Base-by-base conservation (phyloP, 2,113 vertebrate genomes). In the Prionailurus viverrinus region DNA sequence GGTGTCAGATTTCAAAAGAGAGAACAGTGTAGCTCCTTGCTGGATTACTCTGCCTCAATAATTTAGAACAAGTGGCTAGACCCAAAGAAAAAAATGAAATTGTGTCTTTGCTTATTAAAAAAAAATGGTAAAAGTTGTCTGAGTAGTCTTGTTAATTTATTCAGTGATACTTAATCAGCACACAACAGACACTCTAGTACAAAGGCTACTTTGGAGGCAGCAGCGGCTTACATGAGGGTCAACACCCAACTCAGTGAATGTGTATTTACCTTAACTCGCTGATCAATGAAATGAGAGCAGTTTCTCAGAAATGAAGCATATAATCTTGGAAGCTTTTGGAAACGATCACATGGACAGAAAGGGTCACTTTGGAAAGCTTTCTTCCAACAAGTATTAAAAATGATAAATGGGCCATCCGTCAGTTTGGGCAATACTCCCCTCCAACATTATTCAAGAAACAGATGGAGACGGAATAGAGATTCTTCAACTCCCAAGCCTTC, bases 291-390 rank as follows among this genome's bases (percentile, higher is more conserved):
- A 87, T 31, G 25, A 1, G 45, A 97, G 79, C 87, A 74, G 36
- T 90, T 97, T 96, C 33, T 0, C 95, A 98, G 68, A 97, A 90
- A 97, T 0, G 76, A 83, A 91, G 88, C 86, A 79, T 48, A 41
- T n/a, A 51, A 58, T 80, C 31, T 45, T 93, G 93, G 97, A 97
- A 97, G 95, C 84, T 78, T 74, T 39, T 85, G 86, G 61, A 97
- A 98, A 97, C 68, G 93, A 96, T 97, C 97, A 96, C 90, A 93
- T 6, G 82, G 94, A 96, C 58, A 89, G 94, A 97, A 98, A 79
- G 74, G 55, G 84, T 39, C 92, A 86, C 80, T 96, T 5, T 3
- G 84, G 88, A 94, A 97, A 97, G 76, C 15, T 95, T 69, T 96
- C 93, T 97, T 95, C 78, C 95, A 96, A 86, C 86, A 95, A 96